Conservation (phyloP, 2,113 vertebrate species). For the Melanocharis versteri region DNA sequence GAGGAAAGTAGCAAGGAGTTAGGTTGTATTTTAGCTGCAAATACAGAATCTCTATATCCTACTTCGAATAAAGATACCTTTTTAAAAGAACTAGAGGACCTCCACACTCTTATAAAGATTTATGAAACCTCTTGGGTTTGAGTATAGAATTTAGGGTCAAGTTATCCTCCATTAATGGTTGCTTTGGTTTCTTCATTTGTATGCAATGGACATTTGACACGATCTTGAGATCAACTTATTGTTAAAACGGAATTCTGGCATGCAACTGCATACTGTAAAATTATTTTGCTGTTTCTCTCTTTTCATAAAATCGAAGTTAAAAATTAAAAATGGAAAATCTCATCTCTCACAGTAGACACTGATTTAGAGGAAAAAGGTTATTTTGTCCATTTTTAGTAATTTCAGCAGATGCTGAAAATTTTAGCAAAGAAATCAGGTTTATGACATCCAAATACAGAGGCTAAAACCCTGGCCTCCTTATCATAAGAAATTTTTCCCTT, state of each 20-base stretch:
- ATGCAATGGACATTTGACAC: background rate
- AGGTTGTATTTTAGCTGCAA: background rate
- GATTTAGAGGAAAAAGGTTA: background rate
- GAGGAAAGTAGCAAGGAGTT: background rate
- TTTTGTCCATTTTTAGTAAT: background rate
- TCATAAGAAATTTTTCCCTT: background rate
- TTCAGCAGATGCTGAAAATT: background rate
- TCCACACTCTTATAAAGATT: background rate
- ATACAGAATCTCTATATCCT: background rate
- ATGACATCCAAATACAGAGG: background rate
- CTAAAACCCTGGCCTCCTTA: background rate
- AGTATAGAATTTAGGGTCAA: background rate
- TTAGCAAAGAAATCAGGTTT: background rate
- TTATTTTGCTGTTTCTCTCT: background rate
- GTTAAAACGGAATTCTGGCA: background rate
- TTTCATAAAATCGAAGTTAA: background rate
- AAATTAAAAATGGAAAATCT: background rate
- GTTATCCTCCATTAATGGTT: background rate
- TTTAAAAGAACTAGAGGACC: background rate
- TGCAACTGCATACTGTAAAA: background rate
- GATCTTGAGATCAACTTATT: accelerated
- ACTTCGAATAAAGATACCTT: background rate
- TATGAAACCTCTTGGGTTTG: background rate
- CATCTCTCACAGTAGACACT: background rate
- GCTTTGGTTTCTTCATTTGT: background rate